Evolutionary conservation across 2,113 vertebrate genomes (phyloP), one percentile per base, ranked within the genome.

Genomic region (Phalacrocorax pelagicus): DNA sequence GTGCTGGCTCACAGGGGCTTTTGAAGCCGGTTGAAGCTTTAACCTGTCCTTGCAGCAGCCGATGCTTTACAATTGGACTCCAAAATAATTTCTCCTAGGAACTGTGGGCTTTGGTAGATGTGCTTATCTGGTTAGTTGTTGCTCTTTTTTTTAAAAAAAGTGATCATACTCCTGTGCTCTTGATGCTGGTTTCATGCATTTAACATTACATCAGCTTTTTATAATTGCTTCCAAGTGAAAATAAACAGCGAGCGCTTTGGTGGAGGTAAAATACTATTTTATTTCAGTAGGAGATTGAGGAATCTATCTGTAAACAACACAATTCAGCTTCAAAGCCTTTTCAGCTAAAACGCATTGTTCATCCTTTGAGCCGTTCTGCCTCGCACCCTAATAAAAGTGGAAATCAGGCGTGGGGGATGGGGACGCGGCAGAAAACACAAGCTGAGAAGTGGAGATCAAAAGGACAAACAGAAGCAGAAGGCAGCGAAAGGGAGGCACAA

Each of bases 381-480:
- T 97, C 61, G 63, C 92, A 94, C 94, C 86, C 82, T 91, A 89
- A 93, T 97, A 93, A 95, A 95, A 96, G 97, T 95, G 97, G 95
- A 90, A 94, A 94, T 75, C 81, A 77, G 89, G 61, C 79, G 10
- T 8, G 58, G 96, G 95, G 95, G 85, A 75, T 94, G 95, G 95
- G 90, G 83, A 8, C 3, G 15, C 59, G 16, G 88, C 91, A 88
- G 92, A 74, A 94, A 94, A 91, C 71, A 81, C 92, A 90, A 82
- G 94, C 97, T 90, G 94, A 87, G 97, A 85, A 93, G 89, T 20
- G 38, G 94, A 96, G 97, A 97, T 97, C 97, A 97, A 97, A 97
- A 97, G 97, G 95, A 96, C 97, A 96, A 97, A 81, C 94, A 91
- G 94, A 89, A 97, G 96, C 95, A 97, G 96, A 96, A 96, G 91